Base-by-base conservation (phyloP, 1,140 invertebrate genomes). In the Sitobion miscanthi region DNA sequence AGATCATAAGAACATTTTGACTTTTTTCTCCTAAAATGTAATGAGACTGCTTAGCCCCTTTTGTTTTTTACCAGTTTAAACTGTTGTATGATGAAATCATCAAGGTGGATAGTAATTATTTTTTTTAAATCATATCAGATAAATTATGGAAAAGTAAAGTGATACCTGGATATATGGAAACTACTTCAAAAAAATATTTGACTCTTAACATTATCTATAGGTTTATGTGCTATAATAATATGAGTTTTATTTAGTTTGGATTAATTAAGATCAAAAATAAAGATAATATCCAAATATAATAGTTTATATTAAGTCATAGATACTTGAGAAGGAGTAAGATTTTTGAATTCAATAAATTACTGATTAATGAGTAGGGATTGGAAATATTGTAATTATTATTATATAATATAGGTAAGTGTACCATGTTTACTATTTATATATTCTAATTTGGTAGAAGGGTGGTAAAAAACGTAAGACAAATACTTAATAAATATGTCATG, bases 401-500 rank as follows among this genome's bases (percentile, higher is more conserved):
- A 35, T 77, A 77, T 30, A 62, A 62, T 62, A n/a, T 69, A 21
- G 38, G 38, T 38, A 42, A 21, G 20, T 54, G 14, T 1, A n/a
- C 14, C 14, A 69, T n/a, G 14, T n/a, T n/a, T 77, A 77, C 2
- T 77, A 77, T n/a, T 77, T 77, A 77, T 30, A n/a, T 77, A 77
- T n/a, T 77, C n/a, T 88, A 17, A 49, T 47, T 87, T 25, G 17
- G 14, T 77, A 86, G 14, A 14, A 88, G 49, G 49, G 49, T 38
- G 2, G 87, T 89, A 14, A 49, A 35, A 87, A 87, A 49, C 20
- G 0, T n/a, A 88, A 89, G 23, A 89, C 30, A 54, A 91, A 69
- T 47, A 91, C 21, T 77, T 69, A 30, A 30, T 57, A 91, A 69
- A 91, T 69, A 91, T 11, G 90, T 77, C 90, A 91, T 62, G 90